These are phyloP conservation scores for Oriolus oriolus DNA, from an alignment of 2,113 vertebrate species.

Conservation along the genomic window DNA sequence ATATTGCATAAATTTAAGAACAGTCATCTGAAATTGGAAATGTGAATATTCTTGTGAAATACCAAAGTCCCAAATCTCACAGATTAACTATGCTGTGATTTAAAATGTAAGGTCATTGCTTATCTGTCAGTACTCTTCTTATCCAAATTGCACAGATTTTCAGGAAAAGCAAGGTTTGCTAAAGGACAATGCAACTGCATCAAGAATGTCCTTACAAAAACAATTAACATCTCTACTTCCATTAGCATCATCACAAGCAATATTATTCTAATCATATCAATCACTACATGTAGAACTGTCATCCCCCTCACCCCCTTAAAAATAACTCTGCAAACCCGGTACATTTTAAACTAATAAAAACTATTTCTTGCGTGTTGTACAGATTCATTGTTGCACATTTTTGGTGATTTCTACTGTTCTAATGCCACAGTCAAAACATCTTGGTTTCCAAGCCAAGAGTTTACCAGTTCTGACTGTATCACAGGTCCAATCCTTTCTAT, in stretches of 20 bases:
- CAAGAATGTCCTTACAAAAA: not conserved
- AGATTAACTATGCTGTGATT: not conserved
- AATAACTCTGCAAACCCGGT: not conserved
- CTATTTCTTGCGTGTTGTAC: not conserved
- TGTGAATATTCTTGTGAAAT: not conserved
- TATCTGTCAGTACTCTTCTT: not conserved
- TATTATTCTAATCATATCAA: not conserved
- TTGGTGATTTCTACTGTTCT: not conserved
- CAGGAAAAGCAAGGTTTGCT: not conserved
- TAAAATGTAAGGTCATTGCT: not conserved
- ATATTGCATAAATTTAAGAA: not conserved
- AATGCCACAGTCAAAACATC: not conserved
- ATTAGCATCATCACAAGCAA: not conserved
- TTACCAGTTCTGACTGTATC: not conserved
- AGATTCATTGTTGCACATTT: not conserved
- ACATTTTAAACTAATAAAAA: not conserved
- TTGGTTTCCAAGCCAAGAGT: not conserved
- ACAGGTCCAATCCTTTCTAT: not conserved
- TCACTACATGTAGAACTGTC: not conserved
- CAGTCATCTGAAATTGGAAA: not conserved
- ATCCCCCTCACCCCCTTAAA: not conserved
- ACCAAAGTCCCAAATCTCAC: not conserved
- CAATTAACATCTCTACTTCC: not conserved
- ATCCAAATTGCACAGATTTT: fast-evolving
- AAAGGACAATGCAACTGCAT: not conserved